Conservation (phyloP, 1,140 invertebrate genomes). For the Drosophila elegans region DNA sequence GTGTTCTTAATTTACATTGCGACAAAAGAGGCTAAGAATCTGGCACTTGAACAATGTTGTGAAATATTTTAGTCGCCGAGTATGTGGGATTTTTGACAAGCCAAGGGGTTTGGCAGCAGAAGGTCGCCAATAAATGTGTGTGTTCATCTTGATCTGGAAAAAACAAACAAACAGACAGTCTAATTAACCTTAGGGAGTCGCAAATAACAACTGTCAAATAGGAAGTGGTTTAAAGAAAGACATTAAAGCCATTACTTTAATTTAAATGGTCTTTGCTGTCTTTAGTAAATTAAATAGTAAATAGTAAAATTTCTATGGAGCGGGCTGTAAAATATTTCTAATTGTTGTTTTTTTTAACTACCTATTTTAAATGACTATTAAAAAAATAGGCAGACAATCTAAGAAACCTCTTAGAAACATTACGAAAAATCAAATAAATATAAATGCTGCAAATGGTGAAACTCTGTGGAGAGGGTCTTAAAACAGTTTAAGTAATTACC, state of each 20-base stretch:
- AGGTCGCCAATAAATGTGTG: constrained; percentile 13
- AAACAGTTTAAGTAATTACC: too few species aligned
- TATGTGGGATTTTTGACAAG: constrained; percentile 52
- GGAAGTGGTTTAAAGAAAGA: constrained; percentile 6
- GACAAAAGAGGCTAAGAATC: constrained; percentile 49
- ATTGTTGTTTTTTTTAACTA: too few species aligned
- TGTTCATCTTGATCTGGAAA: constrained; percentile 6
- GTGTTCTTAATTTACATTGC: constrained; percentile 71
- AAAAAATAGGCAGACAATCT: too few species aligned
- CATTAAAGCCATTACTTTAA: not conserved
- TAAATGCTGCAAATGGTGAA: too few species aligned
- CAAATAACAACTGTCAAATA: not conserved
- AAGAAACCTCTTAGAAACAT: too few species aligned
- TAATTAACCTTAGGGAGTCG: constrained; percentile 10
- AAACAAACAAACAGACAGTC: constrained; percentile 16
- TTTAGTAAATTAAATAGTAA: too few species aligned
- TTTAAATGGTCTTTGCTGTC: not conserved
- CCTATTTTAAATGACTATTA: too few species aligned
- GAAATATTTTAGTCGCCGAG: constrained; percentile 64
- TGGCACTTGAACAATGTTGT: constrained; percentile 63
- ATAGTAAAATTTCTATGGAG: not conserved
- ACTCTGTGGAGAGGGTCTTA: too few species aligned
- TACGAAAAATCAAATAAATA: too few species aligned
- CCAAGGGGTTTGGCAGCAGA: constrained; percentile 35
- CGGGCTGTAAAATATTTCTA: not conserved